These are phyloP conservation scores for Dichetophora obliterata DNA, from an alignment of 2,888 invertebrate genomes.

Conservation along the genomic window DNA sequence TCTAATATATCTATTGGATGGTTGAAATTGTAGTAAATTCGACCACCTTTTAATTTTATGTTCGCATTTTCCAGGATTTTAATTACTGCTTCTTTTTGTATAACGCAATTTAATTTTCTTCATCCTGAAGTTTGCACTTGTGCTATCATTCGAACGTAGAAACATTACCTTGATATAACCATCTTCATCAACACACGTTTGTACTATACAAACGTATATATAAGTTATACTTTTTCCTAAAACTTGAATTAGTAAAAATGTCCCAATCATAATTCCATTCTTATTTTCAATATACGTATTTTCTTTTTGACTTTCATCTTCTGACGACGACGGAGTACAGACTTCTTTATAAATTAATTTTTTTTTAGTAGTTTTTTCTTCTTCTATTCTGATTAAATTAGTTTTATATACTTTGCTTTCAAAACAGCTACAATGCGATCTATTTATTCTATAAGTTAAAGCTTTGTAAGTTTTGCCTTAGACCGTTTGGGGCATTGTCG, in stretches of 20 bases:
- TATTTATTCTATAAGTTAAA: too few relatives aligned
- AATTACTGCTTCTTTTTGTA: conserved; percentile 40
- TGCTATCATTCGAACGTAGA: conserved; percentile 39
- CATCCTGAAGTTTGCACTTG: conserved; percentile 36
- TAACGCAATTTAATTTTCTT: conserved; percentile 22
- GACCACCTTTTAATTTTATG: conserved; percentile 37
- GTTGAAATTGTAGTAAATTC: conserved; percentile 37
- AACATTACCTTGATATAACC: conserved; percentile 13
- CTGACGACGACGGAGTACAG: too few relatives aligned
- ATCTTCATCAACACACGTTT: too few relatives aligned
- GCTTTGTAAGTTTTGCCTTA: too few relatives aligned
- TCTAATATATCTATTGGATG: conserved; percentile 39
- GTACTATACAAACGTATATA: too few relatives aligned
- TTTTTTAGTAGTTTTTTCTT: neutral
- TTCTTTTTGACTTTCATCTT: too few relatives aligned
- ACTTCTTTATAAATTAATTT: too few relatives aligned
- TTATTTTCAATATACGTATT: too few relatives aligned
- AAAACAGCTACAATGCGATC: conserved; percentile 38
- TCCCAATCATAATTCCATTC: too few relatives aligned
- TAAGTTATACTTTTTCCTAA: too few relatives aligned
- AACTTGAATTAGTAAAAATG: too few relatives aligned
- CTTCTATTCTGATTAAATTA: conserved; percentile 36
- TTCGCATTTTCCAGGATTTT: conserved; percentile 37
- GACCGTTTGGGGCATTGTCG: too few relatives aligned
- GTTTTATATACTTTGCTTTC: conserved; percentile 39